Conservation (phyloP, 2,113 vertebrate species). For the Dissostichus mawsoni region DNA sequence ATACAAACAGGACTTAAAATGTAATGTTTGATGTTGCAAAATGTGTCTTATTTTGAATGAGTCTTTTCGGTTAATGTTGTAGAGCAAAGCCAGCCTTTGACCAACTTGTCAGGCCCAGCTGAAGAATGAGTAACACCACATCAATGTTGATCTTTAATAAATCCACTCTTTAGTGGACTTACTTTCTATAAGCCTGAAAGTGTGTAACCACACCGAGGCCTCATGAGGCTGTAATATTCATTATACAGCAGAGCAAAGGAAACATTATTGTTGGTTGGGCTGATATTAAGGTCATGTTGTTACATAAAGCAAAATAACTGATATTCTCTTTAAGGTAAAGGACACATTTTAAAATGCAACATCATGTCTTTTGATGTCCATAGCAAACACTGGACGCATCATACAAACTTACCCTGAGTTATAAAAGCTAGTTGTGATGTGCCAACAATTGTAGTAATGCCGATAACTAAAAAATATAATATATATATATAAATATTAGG, state of each 20-base stretch:
- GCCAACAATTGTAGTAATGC: too few species aligned
- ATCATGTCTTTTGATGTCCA: neutral
- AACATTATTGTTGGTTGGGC: neutral
- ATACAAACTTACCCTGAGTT: neutral
- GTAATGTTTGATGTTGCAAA: constrained; percentile 16
- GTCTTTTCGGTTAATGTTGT: neutral
- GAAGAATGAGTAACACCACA: constrained; percentile 5
- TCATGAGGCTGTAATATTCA: neutral
- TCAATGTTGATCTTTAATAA: constrained; percentile 35
- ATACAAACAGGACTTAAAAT: constrained; percentile 10
- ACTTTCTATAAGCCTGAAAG: constrained; percentile 29
- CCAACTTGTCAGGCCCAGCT: neutral
- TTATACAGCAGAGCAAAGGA: neutral
- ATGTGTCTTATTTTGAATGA: neutral
- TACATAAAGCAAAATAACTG: neutral
- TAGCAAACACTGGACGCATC: neutral
- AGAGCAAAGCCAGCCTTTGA: constrained; percentile 8
- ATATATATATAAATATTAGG: too few species aligned
- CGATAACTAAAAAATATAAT: too few species aligned
- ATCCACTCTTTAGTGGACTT: constrained; percentile 23
- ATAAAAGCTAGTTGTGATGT: too few species aligned
- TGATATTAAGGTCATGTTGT: neutral
- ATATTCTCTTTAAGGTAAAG: neutral
- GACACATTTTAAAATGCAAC: neutral
- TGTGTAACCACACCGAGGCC: neutral